Percentiles rank a stretch among this genome's conserved stretches.
Conservation (phyloP, 2,113 vertebrate species). For the Ancistrus triradiatus region DNA sequence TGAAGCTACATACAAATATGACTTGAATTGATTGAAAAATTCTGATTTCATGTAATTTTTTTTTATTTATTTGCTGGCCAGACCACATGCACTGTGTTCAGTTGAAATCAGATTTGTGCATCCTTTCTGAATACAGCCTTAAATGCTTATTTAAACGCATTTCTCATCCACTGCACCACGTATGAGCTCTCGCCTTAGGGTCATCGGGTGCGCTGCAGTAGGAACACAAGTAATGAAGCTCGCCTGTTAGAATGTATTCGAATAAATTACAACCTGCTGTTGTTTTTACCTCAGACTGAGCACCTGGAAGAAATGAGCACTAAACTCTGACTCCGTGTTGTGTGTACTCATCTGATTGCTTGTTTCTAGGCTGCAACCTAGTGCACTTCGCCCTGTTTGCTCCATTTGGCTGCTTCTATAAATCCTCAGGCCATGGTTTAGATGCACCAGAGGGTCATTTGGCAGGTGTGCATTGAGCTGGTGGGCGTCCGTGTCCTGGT, state of each 20-base stretch:
- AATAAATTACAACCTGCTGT: background rate
- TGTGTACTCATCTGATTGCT: conserved; percentile 23
- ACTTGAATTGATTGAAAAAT: too few relatives aligned
- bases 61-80: too few relatives aligned
- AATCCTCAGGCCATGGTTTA: conserved; percentile 53
- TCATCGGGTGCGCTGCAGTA: too few relatives aligned
- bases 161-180: too few relatives aligned
- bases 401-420: conserved; percentile 33
- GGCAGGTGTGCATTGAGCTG: conserved; percentile 20
- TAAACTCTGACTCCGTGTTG: background rate
- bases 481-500: conserved; percentile 43
- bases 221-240: too few relatives aligned
- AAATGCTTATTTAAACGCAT: too few relatives aligned
- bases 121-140: too few relatives aligned
- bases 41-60: too few relatives aligned
- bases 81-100: too few relatives aligned
- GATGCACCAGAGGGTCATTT: conserved; percentile 64
- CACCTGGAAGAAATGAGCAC: conserved; percentile 1
- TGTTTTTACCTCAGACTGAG: background rate
- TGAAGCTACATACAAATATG: too few relatives aligned
- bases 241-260: background rate
- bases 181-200: too few relatives aligned
- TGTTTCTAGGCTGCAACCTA: conserved; percentile 24
- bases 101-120: too few relatives aligned
- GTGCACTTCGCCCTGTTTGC: conserved; percentile 19